phyloP scores from a whole-genome alignment of 2,113 vertebrate species.

The Sciurus niger region DNA sequence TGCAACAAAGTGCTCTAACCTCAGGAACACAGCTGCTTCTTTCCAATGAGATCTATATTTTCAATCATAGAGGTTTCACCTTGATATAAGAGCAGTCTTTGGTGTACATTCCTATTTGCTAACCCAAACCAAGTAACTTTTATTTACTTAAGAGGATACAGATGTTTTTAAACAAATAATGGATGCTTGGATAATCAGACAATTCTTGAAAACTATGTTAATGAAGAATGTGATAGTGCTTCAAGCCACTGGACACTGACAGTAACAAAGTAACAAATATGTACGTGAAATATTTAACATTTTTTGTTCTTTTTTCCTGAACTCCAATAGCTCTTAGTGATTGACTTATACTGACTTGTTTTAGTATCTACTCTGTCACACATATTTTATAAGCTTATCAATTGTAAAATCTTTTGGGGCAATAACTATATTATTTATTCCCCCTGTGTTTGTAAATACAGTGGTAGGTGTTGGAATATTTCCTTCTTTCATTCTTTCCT shows the following conservation, averaged over 20 bases:
- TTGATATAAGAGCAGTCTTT: background rate
- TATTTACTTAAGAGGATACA: background rate
- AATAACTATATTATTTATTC: background rate
- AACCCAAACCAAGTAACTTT: background rate
- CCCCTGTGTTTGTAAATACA: background rate
- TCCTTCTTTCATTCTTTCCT: background rate
- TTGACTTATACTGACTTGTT: background rate
- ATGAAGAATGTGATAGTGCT: background rate
- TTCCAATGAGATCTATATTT: constrained; percentile 56
- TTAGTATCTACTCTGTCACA: background rate
- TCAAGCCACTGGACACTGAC: background rate
- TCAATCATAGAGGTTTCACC: constrained; percentile 24
- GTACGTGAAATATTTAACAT: background rate
- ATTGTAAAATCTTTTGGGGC: background rate
- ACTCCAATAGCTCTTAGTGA: background rate
- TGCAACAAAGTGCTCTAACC: constrained; percentile 62
- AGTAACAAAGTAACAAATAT: background rate
- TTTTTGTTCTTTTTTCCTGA: background rate
- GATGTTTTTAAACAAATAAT: background rate
- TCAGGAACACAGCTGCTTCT: constrained; percentile 58
- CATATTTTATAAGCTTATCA: background rate
- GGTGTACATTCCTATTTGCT: background rate
- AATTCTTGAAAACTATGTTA: background rate
- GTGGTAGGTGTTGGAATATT: background rate
- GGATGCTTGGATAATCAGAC: background rate